Conservation (phyloP, 2,113 vertebrate genomes). For the Chauna torquata region DNA sequence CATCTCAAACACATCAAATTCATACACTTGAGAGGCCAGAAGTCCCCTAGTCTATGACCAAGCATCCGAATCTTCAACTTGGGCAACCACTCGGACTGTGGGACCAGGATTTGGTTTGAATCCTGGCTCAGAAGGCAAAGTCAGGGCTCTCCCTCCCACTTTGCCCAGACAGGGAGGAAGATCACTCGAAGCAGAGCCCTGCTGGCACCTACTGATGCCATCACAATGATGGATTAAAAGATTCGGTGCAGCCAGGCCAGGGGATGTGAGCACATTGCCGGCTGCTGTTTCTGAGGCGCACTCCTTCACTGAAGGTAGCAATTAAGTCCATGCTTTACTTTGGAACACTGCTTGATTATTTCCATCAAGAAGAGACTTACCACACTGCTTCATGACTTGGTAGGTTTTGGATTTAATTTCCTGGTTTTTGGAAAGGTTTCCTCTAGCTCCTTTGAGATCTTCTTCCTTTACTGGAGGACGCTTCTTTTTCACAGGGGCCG, state of each 20-base stretch:
- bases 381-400: slow-evolving; percentile 94
- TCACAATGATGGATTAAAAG: too few species aligned
- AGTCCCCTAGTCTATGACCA: neutral
- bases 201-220: neutral
- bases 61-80: neutral
- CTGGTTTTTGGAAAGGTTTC: slow-evolving; percentile 87
- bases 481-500: slow-evolving; percentile 89
- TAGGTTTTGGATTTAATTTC: slow-evolving; percentile 97
- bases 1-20: neutral
- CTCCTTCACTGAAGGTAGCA: neutral
- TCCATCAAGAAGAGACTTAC: slow-evolving; percentile 73
- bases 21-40: neutral
- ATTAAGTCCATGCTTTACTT: neutral
- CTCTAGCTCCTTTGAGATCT: slow-evolving; percentile 94
- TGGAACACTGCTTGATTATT: neutral
- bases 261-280: neutral
- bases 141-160: neutral
- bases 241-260: neutral
- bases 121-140: neutral
- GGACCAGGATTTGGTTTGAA: neutral
- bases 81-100: fast-evolving
- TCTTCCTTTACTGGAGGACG: slow-evolving; percentile 93
- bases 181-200: neutral
- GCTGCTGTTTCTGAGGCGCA: neutral
- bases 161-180: neutral